These are phyloP conservation scores for Staurois parvus DNA, from an alignment of 2,797 vertebrate species.

Conservation along the genomic window DNA sequence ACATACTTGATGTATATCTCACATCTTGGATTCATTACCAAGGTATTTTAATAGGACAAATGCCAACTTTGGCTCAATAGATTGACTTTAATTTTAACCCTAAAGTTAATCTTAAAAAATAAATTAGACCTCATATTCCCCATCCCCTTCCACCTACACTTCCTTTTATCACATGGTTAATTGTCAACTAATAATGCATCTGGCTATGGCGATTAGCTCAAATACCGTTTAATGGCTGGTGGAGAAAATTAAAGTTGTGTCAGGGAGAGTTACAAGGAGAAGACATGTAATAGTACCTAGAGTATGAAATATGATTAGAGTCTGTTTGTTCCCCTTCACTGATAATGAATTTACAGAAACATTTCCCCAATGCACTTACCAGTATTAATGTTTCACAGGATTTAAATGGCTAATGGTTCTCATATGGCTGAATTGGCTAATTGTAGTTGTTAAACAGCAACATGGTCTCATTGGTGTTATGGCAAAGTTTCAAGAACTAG, in stretches of 20 bases:
- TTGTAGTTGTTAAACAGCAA: not conserved
- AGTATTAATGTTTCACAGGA: slow-evolving; percentile 19
- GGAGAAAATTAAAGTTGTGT: slow-evolving; percentile 34
- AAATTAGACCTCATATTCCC: slow-evolving; percentile 66
- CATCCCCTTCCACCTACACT: slow-evolving; percentile 61
- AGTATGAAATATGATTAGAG: slow-evolving; percentile 35
- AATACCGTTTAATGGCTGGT: slow-evolving; percentile 47
- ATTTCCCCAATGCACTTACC: slow-evolving; percentile 39
- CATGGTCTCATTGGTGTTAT: not conserved
- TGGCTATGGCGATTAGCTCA: slow-evolving; percentile 48
- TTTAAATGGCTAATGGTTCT: slow-evolving; percentile 27
- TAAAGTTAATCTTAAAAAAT: slow-evolving; percentile 66
- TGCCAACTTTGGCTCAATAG: slow-evolving; percentile 64
- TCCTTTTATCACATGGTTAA: slow-evolving; percentile 64
- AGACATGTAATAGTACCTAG: slow-evolving; percentile 18
- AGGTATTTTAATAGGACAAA: slow-evolving; percentile 67
- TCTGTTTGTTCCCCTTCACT: slow-evolving; percentile 42
- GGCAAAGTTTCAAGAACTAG: not conserved
- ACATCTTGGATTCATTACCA: slow-evolving; percentile 63
- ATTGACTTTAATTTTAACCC: slow-evolving; percentile 68
- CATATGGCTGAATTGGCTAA: slow-evolving; percentile 39
- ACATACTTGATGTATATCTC: slow-evolving; percentile 39
- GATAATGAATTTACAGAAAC: slow-evolving; percentile 49
- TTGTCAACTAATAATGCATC: slow-evolving; percentile 56
- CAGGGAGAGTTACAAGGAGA: slow-evolving; percentile 23